Conservation (phyloP, 64 coral and sea anemone species). For the Astreopora myriophthalma region DNA sequence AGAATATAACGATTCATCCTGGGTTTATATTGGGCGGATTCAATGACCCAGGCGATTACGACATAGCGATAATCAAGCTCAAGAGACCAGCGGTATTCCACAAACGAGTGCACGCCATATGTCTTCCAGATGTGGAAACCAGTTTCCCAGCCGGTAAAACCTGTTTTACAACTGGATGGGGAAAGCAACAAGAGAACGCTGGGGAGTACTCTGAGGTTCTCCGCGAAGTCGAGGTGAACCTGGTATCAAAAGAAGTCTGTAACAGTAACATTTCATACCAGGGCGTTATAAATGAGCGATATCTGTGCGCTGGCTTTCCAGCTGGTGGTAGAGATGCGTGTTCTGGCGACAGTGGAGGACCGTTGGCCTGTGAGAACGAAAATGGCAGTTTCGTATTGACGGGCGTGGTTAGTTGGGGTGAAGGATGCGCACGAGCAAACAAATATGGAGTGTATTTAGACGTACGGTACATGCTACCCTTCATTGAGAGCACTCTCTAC, state of each 20-base stretch:
- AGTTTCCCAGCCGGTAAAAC: conserved; percentile 55
- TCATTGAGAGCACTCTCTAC: conserved; percentile 67
- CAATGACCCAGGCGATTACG: conserved; percentile 71
- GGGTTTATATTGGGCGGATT: not conserved
- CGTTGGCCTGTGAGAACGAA: conserved; percentile 78
- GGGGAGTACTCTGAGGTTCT: conserved; percentile 66
- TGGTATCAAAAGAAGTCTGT: conserved; percentile 71
- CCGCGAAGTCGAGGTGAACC: conserved; percentile 63
- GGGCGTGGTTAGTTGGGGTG: conserved; percentile 90
- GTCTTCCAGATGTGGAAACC: conserved; percentile 70
- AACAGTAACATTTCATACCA: conserved; percentile 81
- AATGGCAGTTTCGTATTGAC: conserved; percentile 80
- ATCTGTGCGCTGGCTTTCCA: conserved; percentile 76
- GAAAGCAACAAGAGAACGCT: conserved; percentile 54
- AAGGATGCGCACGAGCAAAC: conserved; percentile 86
- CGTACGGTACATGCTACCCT: conserved; percentile 80
- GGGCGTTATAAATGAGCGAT: conserved; percentile 62
- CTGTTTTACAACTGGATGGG: conserved; percentile 96
- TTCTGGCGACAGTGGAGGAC: conserved; percentile 77
- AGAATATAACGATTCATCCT: conserved; percentile 59
- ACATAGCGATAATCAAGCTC: conserved; percentile 91
- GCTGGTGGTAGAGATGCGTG: conserved; percentile 68
- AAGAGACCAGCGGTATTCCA: conserved; percentile 76
- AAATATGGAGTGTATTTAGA: conserved; percentile 96
- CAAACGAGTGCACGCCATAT: conserved; percentile 72